A percentile compares a stretch with the other conserved stretches of the same genome.
Conservation (phyloP, 37 sponge, comb jelly and placozoan species). For the Dysidea cf. avara region DNA sequence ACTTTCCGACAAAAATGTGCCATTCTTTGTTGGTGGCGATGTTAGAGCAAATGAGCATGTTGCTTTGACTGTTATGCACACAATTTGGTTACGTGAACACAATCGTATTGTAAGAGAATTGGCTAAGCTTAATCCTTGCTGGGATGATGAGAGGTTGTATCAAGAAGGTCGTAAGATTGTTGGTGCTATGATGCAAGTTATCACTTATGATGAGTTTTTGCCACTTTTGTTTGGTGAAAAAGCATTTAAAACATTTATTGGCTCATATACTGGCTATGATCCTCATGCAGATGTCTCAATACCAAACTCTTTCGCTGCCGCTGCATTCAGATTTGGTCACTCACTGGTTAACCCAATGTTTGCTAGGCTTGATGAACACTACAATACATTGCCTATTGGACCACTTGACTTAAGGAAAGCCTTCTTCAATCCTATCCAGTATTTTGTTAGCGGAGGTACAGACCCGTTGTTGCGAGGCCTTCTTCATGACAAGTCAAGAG, state of each 20-base stretch:
- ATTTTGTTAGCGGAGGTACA: slow-evolving; percentile 60
- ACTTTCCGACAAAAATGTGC: slow-evolving; percentile 2
- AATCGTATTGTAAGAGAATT: slow-evolving; percentile 79
- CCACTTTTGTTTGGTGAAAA: slow-evolving; percentile 60
- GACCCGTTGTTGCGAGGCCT: slow-evolving; percentile 82
- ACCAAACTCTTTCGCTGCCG: slow-evolving; percentile 69
- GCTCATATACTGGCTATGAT: slow-evolving; percentile 45
- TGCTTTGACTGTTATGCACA: slow-evolving; percentile 90
- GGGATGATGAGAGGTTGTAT: slow-evolving; percentile 88
- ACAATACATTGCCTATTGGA: slow-evolving; percentile 22
- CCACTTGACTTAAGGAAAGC: slow-evolving; percentile 39
- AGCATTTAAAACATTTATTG: slow-evolving; percentile 22
- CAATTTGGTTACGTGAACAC: slow-evolving; percentile 95
- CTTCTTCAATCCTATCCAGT: slow-evolving; percentile 63
- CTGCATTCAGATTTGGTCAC: slow-evolving; percentile 81
- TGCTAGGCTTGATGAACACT: slow-evolving; percentile 51
- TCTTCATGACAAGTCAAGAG: slow-evolving; percentile 26
- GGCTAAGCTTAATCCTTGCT: slow-evolving; percentile 74
- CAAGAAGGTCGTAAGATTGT: slow-evolving; percentile 83
- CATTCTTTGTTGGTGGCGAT: slow-evolving; percentile 83
- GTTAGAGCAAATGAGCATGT: slow-evolving; percentile 78
- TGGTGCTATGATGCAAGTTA: too few species aligned
- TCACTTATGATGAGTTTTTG: slow-evolving; percentile 70
- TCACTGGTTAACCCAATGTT: slow-evolving; percentile 35
- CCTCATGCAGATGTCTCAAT: slow-evolving; percentile 48